phyloP scores from a whole-genome alignment of 2,113 vertebrate species.

The Ondatra zibethicus region DNA sequence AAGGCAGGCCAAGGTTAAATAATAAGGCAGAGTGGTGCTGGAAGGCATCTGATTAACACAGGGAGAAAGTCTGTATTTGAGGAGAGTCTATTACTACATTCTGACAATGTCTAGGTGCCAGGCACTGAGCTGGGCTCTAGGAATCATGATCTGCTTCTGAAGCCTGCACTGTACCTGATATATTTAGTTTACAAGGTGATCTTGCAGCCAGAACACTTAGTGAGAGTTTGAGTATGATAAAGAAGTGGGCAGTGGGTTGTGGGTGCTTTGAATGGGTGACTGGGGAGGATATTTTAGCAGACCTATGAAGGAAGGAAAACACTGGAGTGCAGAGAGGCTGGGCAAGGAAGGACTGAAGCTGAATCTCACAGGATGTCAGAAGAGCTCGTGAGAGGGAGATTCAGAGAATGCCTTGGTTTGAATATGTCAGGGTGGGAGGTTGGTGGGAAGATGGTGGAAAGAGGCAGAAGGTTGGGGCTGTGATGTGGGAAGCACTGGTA shows the following conservation, averaged over 20 bases:
- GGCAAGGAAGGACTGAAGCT: background rate
- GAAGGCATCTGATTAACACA: background rate
- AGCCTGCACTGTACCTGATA: fast-evolving
- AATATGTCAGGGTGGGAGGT: background rate
- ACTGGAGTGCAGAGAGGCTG: background rate
- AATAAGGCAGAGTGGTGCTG: background rate
- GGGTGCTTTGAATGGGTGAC: background rate
- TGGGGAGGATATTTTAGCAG: background rate
- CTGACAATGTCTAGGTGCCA: background rate
- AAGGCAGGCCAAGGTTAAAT: background rate
- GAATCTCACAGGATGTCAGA: background rate
- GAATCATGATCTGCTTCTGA: background rate
- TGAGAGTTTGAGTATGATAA: background rate
- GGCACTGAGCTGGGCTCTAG: background rate
- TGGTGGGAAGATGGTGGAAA: background rate
- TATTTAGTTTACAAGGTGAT: background rate
- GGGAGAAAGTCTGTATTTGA: background rate
- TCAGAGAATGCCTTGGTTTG: background rate
- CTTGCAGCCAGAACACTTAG: background rate
- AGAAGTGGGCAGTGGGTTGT: background rate
- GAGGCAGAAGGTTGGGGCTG: fast-evolving
- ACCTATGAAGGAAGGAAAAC: background rate
- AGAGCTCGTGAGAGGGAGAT: background rate
- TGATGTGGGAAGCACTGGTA: background rate
- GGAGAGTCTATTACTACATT: background rate